Conservation (phyloP, 35 echinoderm and acorn worm genomes). For the Eucidaris tribuloides region DNA sequence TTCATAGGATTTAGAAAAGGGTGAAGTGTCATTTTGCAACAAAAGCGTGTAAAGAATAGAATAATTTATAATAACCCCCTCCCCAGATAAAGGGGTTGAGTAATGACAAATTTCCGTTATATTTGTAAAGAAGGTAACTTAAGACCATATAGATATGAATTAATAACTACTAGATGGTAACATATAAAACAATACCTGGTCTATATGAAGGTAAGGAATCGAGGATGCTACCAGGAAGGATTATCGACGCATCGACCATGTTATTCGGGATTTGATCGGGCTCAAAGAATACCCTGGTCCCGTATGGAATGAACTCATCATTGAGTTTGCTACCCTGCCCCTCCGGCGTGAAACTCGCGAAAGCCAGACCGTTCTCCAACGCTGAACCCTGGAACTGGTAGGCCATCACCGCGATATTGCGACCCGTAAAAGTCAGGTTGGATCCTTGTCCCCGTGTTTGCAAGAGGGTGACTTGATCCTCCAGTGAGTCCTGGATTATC, state of each 20-base stretch:
- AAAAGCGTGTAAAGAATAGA: neutral
- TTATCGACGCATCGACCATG: neutral
- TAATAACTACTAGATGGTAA: neutral
- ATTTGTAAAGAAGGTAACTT: neutral
- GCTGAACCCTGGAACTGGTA: neutral
- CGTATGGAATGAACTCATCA: neutral
- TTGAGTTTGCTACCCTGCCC: neutral
- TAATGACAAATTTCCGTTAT: neutral
- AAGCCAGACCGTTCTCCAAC: neutral
- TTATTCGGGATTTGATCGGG: neutral
- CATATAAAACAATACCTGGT: neutral
- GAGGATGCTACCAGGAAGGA: neutral
- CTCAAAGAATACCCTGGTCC: conserved; percentile 2
- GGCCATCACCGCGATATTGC: neutral
- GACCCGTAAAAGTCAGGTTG: neutral
- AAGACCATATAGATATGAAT: neutral
- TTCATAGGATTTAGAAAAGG: neutral
- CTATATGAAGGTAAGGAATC: neutral
- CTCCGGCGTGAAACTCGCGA: neutral
- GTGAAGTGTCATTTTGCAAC: neutral
- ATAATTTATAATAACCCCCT: neutral
- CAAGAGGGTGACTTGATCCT: conserved; percentile 3
- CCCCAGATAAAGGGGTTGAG: neutral
- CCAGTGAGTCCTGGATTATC: neutral
- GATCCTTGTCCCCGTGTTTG: neutral